Conservation (phyloP, 2,888 invertebrate genomes). For the Thalpophila matura region DNA sequence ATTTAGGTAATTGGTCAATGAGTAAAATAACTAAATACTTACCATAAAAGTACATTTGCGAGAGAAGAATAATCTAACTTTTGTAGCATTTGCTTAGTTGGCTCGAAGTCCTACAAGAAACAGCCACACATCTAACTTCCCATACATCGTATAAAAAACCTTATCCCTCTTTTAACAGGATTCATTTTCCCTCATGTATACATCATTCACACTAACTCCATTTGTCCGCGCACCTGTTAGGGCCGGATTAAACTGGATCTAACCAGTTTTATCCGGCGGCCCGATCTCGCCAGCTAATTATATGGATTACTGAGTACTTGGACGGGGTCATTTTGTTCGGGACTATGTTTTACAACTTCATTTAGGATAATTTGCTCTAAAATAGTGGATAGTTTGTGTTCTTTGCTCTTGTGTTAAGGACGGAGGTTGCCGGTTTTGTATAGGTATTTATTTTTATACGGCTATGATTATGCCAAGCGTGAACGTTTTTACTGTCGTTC, state of each 20-base stretch:
- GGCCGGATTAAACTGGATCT: constrained; percentile 53
- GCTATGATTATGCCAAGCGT: no score
- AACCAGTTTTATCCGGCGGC: constrained; percentile 55
- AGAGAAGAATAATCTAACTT: no score
- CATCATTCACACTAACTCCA: constrained; percentile 23
- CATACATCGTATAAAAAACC: background rate
- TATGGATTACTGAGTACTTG: constrained; percentile 52
- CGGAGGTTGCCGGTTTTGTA: background rate
- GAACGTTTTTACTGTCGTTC: no score
- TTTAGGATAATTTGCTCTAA: constrained; percentile 35
- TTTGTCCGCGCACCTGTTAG: constrained; percentile 57
- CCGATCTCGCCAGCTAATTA: constrained; percentile 61
- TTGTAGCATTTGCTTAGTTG: no score
- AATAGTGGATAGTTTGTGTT: constrained; percentile 22
- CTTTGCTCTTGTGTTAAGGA: no score
- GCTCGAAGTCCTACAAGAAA: no score
- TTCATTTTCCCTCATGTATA: no score
- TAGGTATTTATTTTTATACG: no score
- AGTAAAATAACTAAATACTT: no score
- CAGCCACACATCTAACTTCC: no score
- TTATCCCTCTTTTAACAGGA: background rate
- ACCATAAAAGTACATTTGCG: no score
- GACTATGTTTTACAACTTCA: constrained; percentile 41
- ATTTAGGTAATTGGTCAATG: no score
- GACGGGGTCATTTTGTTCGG: constrained; percentile 24